Evolutionary conservation across 1,140 invertebrate genomes (phyloP).

Genomic region (Asbolus verrucosus): DNA sequence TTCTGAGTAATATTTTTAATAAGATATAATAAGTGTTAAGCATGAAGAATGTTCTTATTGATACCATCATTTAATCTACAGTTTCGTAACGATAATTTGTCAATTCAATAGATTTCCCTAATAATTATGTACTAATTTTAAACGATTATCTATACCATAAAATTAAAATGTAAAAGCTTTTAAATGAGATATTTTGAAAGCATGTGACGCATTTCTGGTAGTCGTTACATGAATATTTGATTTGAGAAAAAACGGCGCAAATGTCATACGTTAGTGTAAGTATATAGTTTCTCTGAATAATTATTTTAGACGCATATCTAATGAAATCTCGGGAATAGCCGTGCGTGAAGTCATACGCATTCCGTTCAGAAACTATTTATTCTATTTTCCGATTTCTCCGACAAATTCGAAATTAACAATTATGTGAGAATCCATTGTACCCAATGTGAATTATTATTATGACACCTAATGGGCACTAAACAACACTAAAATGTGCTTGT

Average conservation of each 20-base stretch:
- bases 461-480: not conserved
- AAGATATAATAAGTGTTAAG: not conserved
- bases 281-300: constrained; percentile 20
- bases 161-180: constrained; percentile 1
- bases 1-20: not conserved
- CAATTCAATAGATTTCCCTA: not conserved
- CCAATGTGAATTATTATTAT: constrained; percentile 16
- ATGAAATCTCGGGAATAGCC: constrained; percentile 23
- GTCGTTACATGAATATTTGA: constrained; percentile 10
- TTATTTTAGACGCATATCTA: constrained; percentile 32
- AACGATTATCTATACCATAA: not conserved
- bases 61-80: not conserved
- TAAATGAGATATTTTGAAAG: constrained; percentile 13
- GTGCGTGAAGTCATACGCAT: constrained; percentile 36
- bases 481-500: not conserved
- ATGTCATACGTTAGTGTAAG: too few relatives aligned
- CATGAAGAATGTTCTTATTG: constrained; percentile 3
- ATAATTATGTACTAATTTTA: too few relatives aligned
- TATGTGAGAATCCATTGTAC: constrained; percentile 15
- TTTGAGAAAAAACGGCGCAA: constrained; percentile 1
- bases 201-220: not conserved
- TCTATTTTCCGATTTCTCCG: constrained; percentile 20
- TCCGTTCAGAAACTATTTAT: constrained; percentile 9
- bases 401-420: constrained; percentile 25
- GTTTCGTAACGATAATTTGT: constrained; percentile 2